Conservation (phyloP, 2,888 invertebrate genomes). For the Podabrus alpinus region DNA sequence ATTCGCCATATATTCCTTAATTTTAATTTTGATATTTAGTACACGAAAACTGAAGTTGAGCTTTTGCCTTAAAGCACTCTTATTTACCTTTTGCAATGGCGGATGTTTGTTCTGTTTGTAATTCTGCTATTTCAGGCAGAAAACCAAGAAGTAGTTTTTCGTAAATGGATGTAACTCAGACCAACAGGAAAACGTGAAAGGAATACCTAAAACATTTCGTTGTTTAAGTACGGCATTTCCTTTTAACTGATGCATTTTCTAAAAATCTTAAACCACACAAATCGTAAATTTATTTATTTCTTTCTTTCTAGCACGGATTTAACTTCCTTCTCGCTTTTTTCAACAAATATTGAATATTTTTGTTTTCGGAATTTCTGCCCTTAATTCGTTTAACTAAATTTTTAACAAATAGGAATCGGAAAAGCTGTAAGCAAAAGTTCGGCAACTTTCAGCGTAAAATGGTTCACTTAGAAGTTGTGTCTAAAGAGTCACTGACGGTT, state of each 20-base stretch:
- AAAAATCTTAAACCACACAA: constrained; percentile 5
- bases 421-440: background rate
- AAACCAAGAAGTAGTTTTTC: constrained; percentile 22
- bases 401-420: background rate
- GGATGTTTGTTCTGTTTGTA: constrained; percentile 22
- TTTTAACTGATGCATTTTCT: constrained; percentile 30
- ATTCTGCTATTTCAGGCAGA: constrained; percentile 26
- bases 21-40: background rate
- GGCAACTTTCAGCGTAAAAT: constrained; percentile 10
- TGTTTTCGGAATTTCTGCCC: background rate
- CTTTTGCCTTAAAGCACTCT: constrained; percentile 10
- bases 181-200: constrained; percentile 43
- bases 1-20: background rate
- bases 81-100: constrained; percentile 23
- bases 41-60: background rate
- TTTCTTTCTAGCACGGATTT: background rate
- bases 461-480: constrained; percentile 19
- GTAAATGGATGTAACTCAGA: constrained; percentile 32
- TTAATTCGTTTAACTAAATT: background rate
- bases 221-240: constrained; percentile 45
- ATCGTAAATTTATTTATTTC: background rate
- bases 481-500: constrained; percentile 24
- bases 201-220: constrained; percentile 41
- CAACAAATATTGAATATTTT: background rate
- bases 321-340: background rate